Percentiles rank a stretch among this genome's conserved stretches.
Evolutionary conservation across 2,113 vertebrate genomes (phyloP).

Genomic region (Nothocercus nigrocapillus): DNA sequence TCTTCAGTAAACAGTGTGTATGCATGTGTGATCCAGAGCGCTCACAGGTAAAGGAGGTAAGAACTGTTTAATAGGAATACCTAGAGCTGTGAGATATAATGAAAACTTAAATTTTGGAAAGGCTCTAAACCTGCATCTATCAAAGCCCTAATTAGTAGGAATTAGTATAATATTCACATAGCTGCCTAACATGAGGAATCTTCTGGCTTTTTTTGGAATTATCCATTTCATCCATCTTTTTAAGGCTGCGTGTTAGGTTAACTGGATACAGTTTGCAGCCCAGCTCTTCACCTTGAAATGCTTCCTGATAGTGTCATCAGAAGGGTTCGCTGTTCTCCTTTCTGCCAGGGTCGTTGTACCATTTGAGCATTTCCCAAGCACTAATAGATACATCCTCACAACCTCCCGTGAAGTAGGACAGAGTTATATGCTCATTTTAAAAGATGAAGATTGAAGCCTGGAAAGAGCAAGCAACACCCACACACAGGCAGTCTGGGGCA

Average conservation of each 20-base stretch:
- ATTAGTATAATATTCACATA: accelerated
- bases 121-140: not conserved
- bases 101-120: accelerated
- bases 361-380: not conserved
- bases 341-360: accelerated
- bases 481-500: not conserved
- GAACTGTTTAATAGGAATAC: not conserved
- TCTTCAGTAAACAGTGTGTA: not conserved
- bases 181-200: not conserved
- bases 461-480: not conserved
- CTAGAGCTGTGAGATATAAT: no score
- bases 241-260: accelerated
- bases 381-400: accelerated
- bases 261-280: not conserved
- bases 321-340: not conserved
- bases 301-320: not conserved
- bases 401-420: accelerated
- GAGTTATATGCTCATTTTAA: not conserved
- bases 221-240: accelerated
- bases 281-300: accelerated
- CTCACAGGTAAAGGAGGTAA: not conserved
- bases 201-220: not conserved
- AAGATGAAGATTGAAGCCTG: constrained; percentile 3
- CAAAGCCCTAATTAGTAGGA: no score
- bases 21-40: accelerated